Evolutionary conservation across 2,113 vertebrate species (phyloP).

Genomic region (Ovis aries): ARS-UI_Ramb_v3.0 NC_056076.1:62300501-62301000

Average conservation of each 20-base stretch:
- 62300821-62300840: constrained; percentile 58
- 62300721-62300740: constrained; percentile 47
- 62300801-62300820: constrained; percentile 68
- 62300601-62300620: background rate
- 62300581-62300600: background rate
- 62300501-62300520: fast-evolving
- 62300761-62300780: constrained; percentile 56
- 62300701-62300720: background rate
- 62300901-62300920: background rate
- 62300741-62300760: constrained; percentile 61
- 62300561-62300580: background rate
- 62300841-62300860: constrained; percentile 70
- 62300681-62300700: background rate
- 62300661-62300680: background rate
- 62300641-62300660: background rate
- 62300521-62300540: background rate
- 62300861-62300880: constrained; percentile 63
- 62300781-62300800: constrained; percentile 65
- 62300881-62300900: background rate
- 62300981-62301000: background rate
- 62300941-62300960: background rate
- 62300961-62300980: background rate
- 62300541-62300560: background rate
- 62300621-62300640: background rate
- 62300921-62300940: background rate